These are phyloP conservation scores for Myotis brandtii DNA, from an alignment of 2,113 vertebrate species.

Conservation along the genomic window DNA sequence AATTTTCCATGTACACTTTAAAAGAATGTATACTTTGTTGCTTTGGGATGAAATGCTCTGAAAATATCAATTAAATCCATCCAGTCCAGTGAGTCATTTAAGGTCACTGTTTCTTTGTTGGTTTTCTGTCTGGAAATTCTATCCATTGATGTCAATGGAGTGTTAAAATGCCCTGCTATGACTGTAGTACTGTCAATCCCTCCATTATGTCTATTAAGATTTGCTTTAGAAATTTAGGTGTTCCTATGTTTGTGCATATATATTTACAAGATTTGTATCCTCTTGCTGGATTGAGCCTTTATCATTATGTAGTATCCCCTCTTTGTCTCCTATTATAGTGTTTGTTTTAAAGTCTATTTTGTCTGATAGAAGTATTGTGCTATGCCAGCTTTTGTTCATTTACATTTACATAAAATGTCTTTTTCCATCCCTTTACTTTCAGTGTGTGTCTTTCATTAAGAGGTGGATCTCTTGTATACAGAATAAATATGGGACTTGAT, in stretches of 20 bases:
- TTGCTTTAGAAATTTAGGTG: not conserved
- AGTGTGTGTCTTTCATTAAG: not conserved
- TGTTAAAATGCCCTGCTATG: not conserved
- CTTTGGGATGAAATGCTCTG: not conserved
- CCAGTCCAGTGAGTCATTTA: not conserved
- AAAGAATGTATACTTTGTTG: not conserved
- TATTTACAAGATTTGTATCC: not conserved
- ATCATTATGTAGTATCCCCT: not conserved
- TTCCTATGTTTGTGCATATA: not conserved
- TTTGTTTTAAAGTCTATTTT: not conserved
- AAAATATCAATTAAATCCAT: not conserved
- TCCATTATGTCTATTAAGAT: not conserved
- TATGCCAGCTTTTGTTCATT: not conserved
- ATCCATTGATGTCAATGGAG: not conserved
- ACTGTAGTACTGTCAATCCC: not conserved
- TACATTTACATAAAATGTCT: not conserved
- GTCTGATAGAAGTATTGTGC: not conserved
- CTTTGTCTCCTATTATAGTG: not conserved
- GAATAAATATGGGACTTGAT: not conserved
- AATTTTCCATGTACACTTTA: not conserved
- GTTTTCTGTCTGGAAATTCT: not conserved
- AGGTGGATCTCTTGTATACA: not conserved
- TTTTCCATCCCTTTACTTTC: not conserved
- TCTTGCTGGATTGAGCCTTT: not conserved
- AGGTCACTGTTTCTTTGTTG: not conserved